These are phyloP conservation scores for Arnoldichthys spilopterus DNA, from an alignment of 2,797 vertebrate genomes.

Conservation along the genomic window DNA sequence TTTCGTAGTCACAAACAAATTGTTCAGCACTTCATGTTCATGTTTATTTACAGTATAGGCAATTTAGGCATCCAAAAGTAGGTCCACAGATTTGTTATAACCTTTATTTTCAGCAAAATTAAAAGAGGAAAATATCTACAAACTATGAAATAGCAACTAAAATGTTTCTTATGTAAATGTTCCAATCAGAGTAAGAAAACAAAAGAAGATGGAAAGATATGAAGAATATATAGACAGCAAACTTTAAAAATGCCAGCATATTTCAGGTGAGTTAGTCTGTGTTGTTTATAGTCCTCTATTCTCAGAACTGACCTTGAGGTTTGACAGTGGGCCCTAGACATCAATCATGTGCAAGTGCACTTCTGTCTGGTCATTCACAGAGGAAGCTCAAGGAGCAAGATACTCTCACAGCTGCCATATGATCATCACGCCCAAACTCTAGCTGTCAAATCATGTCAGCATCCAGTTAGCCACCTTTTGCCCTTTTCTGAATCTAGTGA, in stretches of 20 bases:
- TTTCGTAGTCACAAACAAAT: too few species aligned
- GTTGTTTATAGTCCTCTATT: slow-evolving; percentile 61
- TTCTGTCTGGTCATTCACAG: slow-evolving; percentile 40
- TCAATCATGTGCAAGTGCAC: slow-evolving; percentile 66
- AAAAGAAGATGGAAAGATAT: not conserved
- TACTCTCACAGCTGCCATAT: slow-evolving; percentile 40
- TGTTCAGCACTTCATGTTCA: too few species aligned
- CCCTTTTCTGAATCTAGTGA: slow-evolving; percentile 64
- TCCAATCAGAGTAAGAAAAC: not conserved
- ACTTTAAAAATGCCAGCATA: slow-evolving; percentile 32
- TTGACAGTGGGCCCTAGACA: slow-evolving; percentile 61
- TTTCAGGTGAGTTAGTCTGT: slow-evolving; percentile 62
- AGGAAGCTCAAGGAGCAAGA: slow-evolving; percentile 49
- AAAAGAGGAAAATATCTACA: too few species aligned
- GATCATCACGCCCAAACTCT: slow-evolving; percentile 40
- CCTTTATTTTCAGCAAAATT: too few species aligned
- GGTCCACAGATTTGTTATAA: too few species aligned
- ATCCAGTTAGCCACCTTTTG: slow-evolving; percentile 68
- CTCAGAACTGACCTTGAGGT: slow-evolving; percentile 58
- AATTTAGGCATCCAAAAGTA: too few species aligned
- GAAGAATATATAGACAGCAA: not conserved
- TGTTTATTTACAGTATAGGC: too few species aligned
- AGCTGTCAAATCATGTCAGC: slow-evolving; percentile 71
- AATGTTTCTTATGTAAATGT: not conserved
- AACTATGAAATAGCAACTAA: not conserved